Percentiles rank a stretch among this genome's conserved stretches.
Conservation (phyloP, 2,888 invertebrate genomes). For the Melolontha melolontha region DNA sequence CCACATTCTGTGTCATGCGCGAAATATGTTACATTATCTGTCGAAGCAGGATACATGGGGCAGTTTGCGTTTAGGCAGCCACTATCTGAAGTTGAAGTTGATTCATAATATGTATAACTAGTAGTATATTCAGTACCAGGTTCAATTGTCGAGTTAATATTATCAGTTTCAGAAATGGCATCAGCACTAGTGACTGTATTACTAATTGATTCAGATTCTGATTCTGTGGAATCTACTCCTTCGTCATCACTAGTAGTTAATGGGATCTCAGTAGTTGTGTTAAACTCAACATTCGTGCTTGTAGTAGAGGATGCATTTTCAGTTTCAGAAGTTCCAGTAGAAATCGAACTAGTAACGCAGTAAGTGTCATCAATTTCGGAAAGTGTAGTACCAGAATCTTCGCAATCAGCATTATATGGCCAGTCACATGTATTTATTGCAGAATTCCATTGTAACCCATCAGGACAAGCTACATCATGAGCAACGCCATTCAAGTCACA, state of each 20-base stretch:
- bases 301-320: no score
- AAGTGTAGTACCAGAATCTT: not conserved
- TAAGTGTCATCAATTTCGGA: no score
- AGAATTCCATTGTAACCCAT: constrained; percentile 48
- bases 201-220: not conserved
- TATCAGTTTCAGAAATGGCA: no score
- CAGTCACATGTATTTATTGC: constrained; percentile 41
- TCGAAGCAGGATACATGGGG: not conserved
- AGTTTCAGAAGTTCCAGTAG: no score
- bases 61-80: not conserved
- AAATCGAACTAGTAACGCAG: no score
- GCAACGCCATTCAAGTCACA: constrained; percentile 43
- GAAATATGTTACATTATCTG: constrained; percentile 11
- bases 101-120: constrained; percentile 26
- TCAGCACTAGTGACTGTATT: no score
- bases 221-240: not conserved
- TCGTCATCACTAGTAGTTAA: no score
- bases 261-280: no score
- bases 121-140: constrained; percentile 45
- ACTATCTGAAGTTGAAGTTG: not conserved
- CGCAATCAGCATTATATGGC: constrained; percentile 6
- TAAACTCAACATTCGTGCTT: no score
- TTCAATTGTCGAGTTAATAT: constrained; percentile 21
- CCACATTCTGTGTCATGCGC: constrained; percentile 15
- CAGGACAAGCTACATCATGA: constrained; percentile 43